Percentiles rank a stretch among this genome's conserved stretches.
Evolutionary conservation across 2,797 vertebrate genomes (phyloP).

Genomic region (Danionella dracula): DNA sequence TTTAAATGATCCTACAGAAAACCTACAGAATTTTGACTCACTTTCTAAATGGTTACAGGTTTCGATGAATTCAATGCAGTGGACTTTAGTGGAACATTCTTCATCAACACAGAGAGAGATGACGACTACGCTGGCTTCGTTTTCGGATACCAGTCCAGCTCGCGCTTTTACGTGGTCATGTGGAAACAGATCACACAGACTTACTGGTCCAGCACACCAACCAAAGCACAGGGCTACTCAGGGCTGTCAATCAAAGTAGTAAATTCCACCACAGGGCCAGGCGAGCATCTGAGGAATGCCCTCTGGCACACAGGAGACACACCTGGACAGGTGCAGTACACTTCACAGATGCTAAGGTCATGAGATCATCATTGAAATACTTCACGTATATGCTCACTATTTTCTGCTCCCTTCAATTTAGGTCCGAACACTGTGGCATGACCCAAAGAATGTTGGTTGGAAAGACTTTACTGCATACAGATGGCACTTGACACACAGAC

Average conservation of each 20-base stretch:
- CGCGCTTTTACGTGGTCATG: slow-evolving; percentile 97
- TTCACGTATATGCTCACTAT: neutral
- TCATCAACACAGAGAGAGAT: slow-evolving; percentile 95
- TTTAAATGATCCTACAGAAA: no score
- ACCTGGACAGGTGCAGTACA: slow-evolving; percentile 86
- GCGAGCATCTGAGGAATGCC: slow-evolving; percentile 94
- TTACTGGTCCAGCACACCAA: slow-evolving; percentile 92
- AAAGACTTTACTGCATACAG: slow-evolving; percentile 98
- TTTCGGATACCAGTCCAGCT: slow-evolving; percentile 96
- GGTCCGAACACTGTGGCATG: slow-evolving; percentile 96
- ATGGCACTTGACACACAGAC: slow-evolving; percentile 95
- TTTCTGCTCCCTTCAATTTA: slow-evolving; percentile 46
- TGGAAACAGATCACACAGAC: slow-evolving; percentile 98
- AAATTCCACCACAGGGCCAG: slow-evolving; percentile 94
- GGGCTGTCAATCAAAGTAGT: slow-evolving; percentile 96
- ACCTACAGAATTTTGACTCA: neutral
- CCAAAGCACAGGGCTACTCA: slow-evolving; percentile 92
- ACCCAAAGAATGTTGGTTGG: slow-evolving; percentile 93
- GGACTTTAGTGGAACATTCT: slow-evolving; percentile 97
- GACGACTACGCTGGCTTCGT: slow-evolving; percentile 97
- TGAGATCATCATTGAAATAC: neutral
- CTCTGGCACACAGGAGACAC: slow-evolving; percentile 98
- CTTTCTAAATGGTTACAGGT: slow-evolving; percentile 59
- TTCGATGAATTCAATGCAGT: slow-evolving; percentile 95
- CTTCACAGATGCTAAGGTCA: neutral